Percentiles rank a stretch among this genome's conserved stretches.
Conservation (phyloP, 2,888 invertebrate species). For the Empis livida region DNA sequence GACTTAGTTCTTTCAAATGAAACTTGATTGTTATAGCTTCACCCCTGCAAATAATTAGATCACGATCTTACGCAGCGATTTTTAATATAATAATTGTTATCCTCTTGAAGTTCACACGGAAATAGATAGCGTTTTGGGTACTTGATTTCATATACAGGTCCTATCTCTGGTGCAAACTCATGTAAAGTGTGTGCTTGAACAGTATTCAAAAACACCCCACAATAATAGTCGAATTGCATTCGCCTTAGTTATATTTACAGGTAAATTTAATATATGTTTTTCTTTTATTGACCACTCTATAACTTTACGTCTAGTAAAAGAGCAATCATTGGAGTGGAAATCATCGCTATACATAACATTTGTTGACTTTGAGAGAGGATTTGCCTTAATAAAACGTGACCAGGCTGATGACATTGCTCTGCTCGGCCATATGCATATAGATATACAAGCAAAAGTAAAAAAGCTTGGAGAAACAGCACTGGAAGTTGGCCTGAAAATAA, state of each 20-base stretch:
- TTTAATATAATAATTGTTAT: constrained; percentile 20
- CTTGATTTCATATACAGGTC: constrained; percentile 24
- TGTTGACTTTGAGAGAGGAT: not conserved
- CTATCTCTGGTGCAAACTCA: constrained; percentile 22
- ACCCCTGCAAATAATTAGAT: constrained; percentile 21
- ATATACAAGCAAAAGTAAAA: too few relatives aligned
- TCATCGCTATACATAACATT: not conserved
- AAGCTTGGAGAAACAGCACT: too few relatives aligned
- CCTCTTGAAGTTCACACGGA: constrained; percentile 18
- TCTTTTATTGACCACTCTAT: not conserved
- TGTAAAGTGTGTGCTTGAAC: constrained; percentile 21
- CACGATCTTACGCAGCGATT: constrained; percentile 20
- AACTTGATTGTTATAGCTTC: constrained; percentile 19
- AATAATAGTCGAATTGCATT: constrained; percentile 3
- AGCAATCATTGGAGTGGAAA: not conserved
- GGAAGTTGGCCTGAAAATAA: too few relatives aligned
- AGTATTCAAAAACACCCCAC: constrained; percentile 8
- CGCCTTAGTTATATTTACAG: constrained; percentile 20
- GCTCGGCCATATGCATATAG: too few relatives aligned
- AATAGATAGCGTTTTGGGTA: constrained; percentile 24
- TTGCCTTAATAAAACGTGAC: too few relatives aligned
- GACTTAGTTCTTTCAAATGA: constrained; percentile 8
- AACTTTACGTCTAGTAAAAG: not conserved
- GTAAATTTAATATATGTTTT: constrained; percentile 18
- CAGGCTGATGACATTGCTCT: too few relatives aligned